phyloP scores from a whole-genome alignment of 2,888 invertebrate genomes.

The Drosophila pseudotakahashii region DNA sequence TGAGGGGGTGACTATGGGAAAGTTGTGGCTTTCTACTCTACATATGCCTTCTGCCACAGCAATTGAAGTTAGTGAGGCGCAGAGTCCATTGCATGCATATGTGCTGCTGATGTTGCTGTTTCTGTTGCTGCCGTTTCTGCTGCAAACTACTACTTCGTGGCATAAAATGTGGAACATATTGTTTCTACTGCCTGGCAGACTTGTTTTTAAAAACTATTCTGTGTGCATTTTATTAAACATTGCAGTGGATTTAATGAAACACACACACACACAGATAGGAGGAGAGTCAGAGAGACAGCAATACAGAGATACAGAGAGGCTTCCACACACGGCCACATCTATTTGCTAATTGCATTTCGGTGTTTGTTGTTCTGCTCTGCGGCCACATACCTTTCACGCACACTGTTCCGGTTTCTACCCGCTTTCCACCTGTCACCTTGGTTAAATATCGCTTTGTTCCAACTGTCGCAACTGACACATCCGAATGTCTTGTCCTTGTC shows the following conservation, averaged over 20 bases:
- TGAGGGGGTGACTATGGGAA: slow-evolving; percentile 43
- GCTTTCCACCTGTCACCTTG: slow-evolving; percentile 48
- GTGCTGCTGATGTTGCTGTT: slow-evolving; percentile 14
- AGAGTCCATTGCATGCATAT: slow-evolving; percentile 66
- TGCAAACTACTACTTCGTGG: slow-evolving; percentile 23
- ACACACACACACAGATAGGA: slow-evolving; percentile 15
- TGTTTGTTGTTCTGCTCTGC: slow-evolving; percentile 48
- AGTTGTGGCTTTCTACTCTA: slow-evolving; percentile 46
- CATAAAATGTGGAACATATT: slow-evolving; percentile 51
- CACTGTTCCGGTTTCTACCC: slow-evolving; percentile 38
- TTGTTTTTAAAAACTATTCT: slow-evolving; percentile 67
- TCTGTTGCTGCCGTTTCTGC: background rate
- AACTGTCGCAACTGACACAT: slow-evolving; percentile 42
- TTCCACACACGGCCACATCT: slow-evolving; percentile 62
- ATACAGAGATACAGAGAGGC: slow-evolving; percentile 20
- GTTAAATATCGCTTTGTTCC: slow-evolving; percentile 57
- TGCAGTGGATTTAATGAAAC: slow-evolving; percentile 67
- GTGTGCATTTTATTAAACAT: slow-evolving; percentile 74
- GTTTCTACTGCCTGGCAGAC: slow-evolving; percentile 24
- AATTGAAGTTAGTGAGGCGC: slow-evolving; percentile 59
- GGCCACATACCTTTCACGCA: slow-evolving; percentile 62
- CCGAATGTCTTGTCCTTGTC: slow-evolving; percentile 47
- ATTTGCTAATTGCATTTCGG: slow-evolving; percentile 76
- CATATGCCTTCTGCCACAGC: slow-evolving; percentile 34
- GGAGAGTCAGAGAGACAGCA: slow-evolving; percentile 5